A percentile compares a stretch with the other conserved stretches of the same genome.
phyloP scores from a whole-genome alignment of 1,140 invertebrate genomes.

The Calephelis virginiensis region DNA sequence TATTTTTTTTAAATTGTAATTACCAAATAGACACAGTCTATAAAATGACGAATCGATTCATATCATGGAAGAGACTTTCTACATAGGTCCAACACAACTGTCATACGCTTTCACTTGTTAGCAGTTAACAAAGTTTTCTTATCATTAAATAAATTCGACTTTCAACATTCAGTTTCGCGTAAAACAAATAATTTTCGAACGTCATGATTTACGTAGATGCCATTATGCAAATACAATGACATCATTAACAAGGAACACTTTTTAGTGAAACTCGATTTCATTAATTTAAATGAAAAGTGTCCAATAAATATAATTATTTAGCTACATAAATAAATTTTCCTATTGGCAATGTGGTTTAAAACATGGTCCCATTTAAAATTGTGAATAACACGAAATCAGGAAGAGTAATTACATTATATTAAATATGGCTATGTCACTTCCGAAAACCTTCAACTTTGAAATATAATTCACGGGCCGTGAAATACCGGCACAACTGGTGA shows the following conservation, averaged over 20 bases:
- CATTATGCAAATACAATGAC: not conserved
- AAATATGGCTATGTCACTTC: not conserved
- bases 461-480: not conserved
- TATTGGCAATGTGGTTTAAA: too few species aligned
- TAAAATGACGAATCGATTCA: not conserved
- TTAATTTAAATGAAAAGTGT: not conserved
- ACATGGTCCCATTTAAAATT: not conserved
- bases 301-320: not conserved
- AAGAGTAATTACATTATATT: not conserved
- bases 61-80: conserved; percentile 10
- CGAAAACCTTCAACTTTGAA: not conserved
- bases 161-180: conserved; percentile 2
- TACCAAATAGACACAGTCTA: too few species aligned
- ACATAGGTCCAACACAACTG: conserved; percentile 4
- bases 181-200: not conserved
- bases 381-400: not conserved
- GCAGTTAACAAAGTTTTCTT: not conserved
- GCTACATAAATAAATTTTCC: not conserved
- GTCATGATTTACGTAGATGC: not conserved
- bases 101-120: conserved; percentile 13
- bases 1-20: too few species aligned
- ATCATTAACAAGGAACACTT: not conserved
- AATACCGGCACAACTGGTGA: not conserved
- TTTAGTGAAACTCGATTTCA: not conserved
- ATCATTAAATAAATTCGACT: conserved; percentile 3